Evolutionary conservation across 2,888 invertebrate genomes (phyloP), one percentile per base, ranked within the genome.

Genomic region (Caenorhabditis sulstoni): DNA sequence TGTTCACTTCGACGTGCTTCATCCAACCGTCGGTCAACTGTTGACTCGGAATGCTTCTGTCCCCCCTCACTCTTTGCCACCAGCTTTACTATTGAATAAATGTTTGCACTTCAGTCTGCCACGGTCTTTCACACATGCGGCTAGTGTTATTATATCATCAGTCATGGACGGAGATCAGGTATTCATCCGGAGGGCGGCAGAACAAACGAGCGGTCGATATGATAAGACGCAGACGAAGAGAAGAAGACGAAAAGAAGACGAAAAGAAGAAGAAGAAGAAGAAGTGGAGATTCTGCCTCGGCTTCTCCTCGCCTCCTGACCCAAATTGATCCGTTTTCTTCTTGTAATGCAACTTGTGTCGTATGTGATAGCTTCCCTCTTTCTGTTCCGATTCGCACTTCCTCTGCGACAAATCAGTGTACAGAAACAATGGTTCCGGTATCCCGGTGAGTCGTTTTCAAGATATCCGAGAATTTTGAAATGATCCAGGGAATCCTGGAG

Each of bases 401-500:
- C 64, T 16, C 37, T 41, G 11, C 45, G 70, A 9, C 77, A 70
- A 12, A 16, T 77, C n/a, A 57, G 45, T 47, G 64, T 66, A 18
- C 77, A 77, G 29, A 77, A 77, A 44, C 59, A 77, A 44, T 77
- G 77, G 77, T 77, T 55, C 47, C 23, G 77, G 18, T 77, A 77
- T 71, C 77, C 77, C 70, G 77, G 77, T 77, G n/a, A 61, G 45
- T 22, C 49, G 1, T 29, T 7, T 29, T 29, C 29, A 20, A 20
- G 11, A 35, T 9, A 18, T 3, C 7, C 9, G 20, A 7, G 1
- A 39, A 3, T 18, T 9, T 39, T 7, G 3, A n/a, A 37, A 3
- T 1, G 14, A 8, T 57, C 81, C 41, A 89, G 89, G 89, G 1
- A 84, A 86, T 65, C 88, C 89, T 0, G 89, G 89, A 11, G 79